A percentile compares a stretch with the other conserved stretches of the same genome.
phyloP scores from a whole-genome alignment of 2,888 invertebrate species.

The Melanophora roralis region DNA sequence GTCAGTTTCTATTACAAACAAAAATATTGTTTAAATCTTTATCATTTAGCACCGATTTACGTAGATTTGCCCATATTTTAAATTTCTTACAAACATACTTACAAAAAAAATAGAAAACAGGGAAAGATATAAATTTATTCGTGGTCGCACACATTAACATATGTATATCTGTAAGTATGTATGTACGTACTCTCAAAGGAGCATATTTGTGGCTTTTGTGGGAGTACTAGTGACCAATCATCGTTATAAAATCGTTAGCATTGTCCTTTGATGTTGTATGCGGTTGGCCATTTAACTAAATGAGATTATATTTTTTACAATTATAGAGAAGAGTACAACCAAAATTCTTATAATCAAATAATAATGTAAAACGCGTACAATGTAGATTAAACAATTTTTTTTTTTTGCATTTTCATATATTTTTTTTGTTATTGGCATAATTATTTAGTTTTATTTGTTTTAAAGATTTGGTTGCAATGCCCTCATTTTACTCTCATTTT shows the following conservation, averaged over 20 bases:
- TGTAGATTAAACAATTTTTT: conserved; percentile 26
- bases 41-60: no score
- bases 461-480: no score
- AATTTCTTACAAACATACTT: no score
- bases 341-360: conserved; percentile 18
- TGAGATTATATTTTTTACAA: conserved; percentile 61
- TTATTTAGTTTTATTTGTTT: no score
- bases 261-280: conserved; percentile 64
- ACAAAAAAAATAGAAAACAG: conserved; percentile 4
- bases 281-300: conserved; percentile 65
- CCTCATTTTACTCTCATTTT: no score
- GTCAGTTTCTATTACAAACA: no score
- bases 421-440: background rate
- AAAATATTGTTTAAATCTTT: no score
- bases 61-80: no score
- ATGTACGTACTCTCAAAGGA: background rate
- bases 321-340: background rate
- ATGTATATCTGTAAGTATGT: no score
- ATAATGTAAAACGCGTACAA: conserved; percentile 29
- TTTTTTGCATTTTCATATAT: conserved; percentile 37
- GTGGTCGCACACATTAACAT: no score
- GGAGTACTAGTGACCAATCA: conserved; percentile 53
- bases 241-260: conserved; percentile 57
- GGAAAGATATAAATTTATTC: background rate
- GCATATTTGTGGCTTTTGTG: conserved; percentile 33